These are phyloP conservation scores for Hexactinellida sp. DNA, from an alignment of 37 sponge, comb jelly and placozoan species.

Conservation along the genomic window DNA sequence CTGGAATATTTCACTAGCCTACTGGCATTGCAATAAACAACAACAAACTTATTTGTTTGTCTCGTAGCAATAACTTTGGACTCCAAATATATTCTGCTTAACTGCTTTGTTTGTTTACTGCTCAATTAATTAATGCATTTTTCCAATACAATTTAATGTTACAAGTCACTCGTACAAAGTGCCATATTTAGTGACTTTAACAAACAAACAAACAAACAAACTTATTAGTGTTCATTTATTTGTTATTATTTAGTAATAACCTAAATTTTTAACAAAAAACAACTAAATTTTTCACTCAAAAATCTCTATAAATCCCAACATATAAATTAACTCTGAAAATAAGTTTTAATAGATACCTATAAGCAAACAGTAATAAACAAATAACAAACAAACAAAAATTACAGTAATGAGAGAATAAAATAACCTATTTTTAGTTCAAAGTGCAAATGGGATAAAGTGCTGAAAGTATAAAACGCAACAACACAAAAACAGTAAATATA, in stretches of 20 bases:
- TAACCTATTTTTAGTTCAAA: neutral
- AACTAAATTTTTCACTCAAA: no score
- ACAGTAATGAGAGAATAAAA: neutral
- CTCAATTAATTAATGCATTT: no score
- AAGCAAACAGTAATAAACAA: conserved; percentile 4
- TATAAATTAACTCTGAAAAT: no score
- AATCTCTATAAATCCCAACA: no score
- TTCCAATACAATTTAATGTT: no score
- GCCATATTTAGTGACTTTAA: no score
- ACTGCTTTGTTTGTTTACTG: no score
- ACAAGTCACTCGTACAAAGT: no score
- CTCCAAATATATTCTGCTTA: neutral
- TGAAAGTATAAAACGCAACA: conserved; percentile 20
- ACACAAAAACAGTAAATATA: neutral
- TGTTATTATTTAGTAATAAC: no score
- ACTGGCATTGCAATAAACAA: neutral
- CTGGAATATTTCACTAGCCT: neutral
- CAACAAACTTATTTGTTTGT: neutral
- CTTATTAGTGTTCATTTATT: no score
- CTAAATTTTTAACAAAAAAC: no score
- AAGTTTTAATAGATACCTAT: neutral
- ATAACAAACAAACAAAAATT: neutral
- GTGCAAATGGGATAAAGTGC: neutral
- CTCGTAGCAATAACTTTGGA: neutral
- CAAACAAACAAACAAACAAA: no score